phyloP scores from a whole-genome alignment of 2,797 vertebrate genomes.

The Diplodus sargus region DNA sequence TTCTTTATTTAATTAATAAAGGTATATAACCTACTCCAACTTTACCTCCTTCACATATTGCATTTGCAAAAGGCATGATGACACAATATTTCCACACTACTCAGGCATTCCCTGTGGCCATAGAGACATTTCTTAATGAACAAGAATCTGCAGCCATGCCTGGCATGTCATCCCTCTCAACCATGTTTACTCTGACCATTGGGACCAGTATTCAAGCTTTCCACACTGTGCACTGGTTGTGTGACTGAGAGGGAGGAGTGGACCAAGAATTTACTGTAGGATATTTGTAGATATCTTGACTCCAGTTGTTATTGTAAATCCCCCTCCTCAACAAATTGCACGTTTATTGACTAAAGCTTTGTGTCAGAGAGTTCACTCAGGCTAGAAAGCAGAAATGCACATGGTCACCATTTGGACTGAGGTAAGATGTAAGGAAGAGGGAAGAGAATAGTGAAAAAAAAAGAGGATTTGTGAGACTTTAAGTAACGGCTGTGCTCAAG shows the following conservation, averaged over 20 bases:
- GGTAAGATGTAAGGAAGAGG: constrained; percentile 30
- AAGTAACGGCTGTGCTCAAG: constrained; percentile 52
- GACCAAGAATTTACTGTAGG: constrained; percentile 57
- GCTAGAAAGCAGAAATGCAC: constrained; percentile 45
- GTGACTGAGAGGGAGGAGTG: constrained; percentile 15
- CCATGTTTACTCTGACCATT: constrained; percentile 51
- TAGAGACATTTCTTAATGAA: constrained; percentile 78
- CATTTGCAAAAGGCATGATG: constrained; percentile 33
- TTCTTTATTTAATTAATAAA: constrained; percentile 6
- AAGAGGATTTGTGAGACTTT: constrained; percentile 43
- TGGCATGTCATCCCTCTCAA: constrained; percentile 75
- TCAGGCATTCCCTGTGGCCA: constrained; percentile 42
- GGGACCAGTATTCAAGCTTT: constrained; percentile 60
- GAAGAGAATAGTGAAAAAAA: constrained; percentile 39
- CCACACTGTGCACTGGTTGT: constrained; percentile 47
- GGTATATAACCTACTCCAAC: neutral
- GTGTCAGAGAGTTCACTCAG: constrained; percentile 33
- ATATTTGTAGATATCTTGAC: constrained; percentile 82
- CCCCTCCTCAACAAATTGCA: constrained; percentile 49
- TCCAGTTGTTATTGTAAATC: constrained; percentile 75
- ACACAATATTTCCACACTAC: constrained; percentile 47
- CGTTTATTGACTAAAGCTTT: constrained; percentile 37
- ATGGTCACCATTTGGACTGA: constrained; percentile 42
- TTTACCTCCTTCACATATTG: constrained; percentile 39
- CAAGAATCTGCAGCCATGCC: constrained; percentile 80